Base-by-base conservation (phyloP, 2,888 invertebrate genomes). In the Drosophila meridiana region DNA sequence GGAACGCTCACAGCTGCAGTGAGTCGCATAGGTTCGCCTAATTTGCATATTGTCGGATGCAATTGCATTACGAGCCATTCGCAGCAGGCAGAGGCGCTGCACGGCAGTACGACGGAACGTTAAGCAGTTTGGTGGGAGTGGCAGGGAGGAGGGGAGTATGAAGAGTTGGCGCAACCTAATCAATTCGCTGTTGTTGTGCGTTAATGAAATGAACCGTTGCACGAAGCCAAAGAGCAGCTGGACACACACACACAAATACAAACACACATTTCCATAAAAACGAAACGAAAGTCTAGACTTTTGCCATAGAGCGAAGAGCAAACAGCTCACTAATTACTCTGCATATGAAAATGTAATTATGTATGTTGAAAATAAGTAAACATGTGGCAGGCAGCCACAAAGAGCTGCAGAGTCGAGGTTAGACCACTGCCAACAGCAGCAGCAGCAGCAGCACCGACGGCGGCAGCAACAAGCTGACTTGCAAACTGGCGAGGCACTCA, bases 1-100 rank as follows among this genome's bases (percentile, higher is more conserved):
- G 43, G 75, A 76, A 55, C 70, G 63, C 70, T 71, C 63, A 64
- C 87, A 87, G 80, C 71, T 76, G 83, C 87, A 78, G 61, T 69
- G 69, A 78, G 80, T 64, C 76, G 76, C 78, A 70, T 78, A 76
- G 73, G 77, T 71, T 73, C 76, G 73, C 71, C 87, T 84, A 87
- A 84, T 84, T 84, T 84, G 84, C 84, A 84, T 84, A 84, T 84
- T 87, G 73, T 76, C 78, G 73, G 73, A 38, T 65, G 73, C 84
- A 78, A 84, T 82, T 84, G 76, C 82, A 84, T 84, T 78, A 80
- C 59, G 50, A 42, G 14, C 38, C 42, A 26, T 38, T 36, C 50
- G 20, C 52, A 52, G 43, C 50, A 9, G 45, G 8, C 13, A 4
- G 38, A 40, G 14, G 38, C n/a, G n/a, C n/a, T n/a, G n/a, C 20